Conservation (phyloP, 2,888 invertebrate genomes). For the Camptogramma bilineatum region DNA sequence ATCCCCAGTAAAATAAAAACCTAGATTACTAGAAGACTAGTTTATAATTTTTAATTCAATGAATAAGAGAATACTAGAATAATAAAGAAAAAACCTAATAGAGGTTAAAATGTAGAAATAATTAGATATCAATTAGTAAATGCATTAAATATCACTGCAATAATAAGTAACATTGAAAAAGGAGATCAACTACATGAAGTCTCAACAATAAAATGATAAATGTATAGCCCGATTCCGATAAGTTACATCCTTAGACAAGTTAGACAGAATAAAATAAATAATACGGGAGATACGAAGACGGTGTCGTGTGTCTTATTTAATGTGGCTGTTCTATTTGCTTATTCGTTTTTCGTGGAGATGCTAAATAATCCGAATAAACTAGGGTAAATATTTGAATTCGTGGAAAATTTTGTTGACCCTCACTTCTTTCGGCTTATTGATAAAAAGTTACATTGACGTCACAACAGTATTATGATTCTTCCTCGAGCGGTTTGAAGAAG, state of each 20-base stretch:
- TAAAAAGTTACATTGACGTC: not conserved
- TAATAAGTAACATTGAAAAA: not conserved
- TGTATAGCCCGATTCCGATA: constrained; percentile 19
- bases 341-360: constrained; percentile 43
- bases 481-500: too few species aligned
- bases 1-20: too few species aligned
- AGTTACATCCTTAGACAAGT: constrained; percentile 42
- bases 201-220: constrained; percentile 26
- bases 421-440: constrained; percentile 5
- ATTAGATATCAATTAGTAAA: not conserved
- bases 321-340: constrained; percentile 49
- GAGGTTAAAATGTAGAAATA: too few species aligned
- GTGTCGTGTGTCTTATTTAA: constrained; percentile 52
- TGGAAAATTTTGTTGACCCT: constrained; percentile 29
- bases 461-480: not conserved
- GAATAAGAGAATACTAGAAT: too few species aligned
- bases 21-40: too few species aligned
- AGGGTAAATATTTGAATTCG: constrained; percentile 31
- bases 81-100: too few species aligned
- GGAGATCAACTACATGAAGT: constrained; percentile 11
- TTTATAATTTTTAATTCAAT: too few species aligned
- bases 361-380: constrained; percentile 35
- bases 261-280: too few species aligned
- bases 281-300: constrained; percentile 34
- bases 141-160: not conserved